These are phyloP conservation scores for Epinotia brunnichana DNA, from an alignment of 2,888 invertebrate species.

Conservation along the genomic window DNA sequence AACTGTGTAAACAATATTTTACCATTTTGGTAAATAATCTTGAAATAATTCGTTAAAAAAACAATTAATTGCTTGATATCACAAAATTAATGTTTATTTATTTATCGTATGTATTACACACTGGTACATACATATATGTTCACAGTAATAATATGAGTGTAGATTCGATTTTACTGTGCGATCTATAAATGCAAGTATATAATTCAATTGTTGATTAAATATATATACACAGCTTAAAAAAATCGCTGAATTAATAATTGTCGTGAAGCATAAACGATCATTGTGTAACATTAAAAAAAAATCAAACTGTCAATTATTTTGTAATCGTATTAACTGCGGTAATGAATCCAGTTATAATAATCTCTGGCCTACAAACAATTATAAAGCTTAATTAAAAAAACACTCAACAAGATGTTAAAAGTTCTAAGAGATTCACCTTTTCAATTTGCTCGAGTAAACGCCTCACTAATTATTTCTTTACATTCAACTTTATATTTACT, in stretches of 20 bases:
- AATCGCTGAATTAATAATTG: no score
- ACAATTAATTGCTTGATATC: not conserved
- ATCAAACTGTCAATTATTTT: not conserved
- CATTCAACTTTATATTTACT: constrained; percentile 23
- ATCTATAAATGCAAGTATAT: no score
- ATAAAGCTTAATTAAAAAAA: not conserved
- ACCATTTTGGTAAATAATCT: no score
- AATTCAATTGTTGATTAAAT: no score
- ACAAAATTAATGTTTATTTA: not conserved
- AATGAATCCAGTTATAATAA: not conserved
- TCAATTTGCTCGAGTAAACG: constrained; percentile 10
- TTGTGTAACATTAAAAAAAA: not conserved
- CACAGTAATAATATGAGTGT: not conserved
- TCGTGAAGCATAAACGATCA: not conserved
- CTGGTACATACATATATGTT: no score
- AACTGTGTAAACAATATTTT: not conserved
- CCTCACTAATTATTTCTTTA: constrained; percentile 34
- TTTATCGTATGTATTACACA: no score
- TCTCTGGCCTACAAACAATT: not conserved
- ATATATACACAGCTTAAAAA: no score
- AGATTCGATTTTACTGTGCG: no score
- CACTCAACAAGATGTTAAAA: constrained; percentile 5
- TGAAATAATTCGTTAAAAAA: not conserved
- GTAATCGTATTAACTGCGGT: not conserved
- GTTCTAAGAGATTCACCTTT: constrained; percentile 3